Evolutionary conservation across 2,797 vertebrate species (phyloP), one percentile per base, ranked within the genome.

Genomic region (Catostomus latipinnis): DNA sequence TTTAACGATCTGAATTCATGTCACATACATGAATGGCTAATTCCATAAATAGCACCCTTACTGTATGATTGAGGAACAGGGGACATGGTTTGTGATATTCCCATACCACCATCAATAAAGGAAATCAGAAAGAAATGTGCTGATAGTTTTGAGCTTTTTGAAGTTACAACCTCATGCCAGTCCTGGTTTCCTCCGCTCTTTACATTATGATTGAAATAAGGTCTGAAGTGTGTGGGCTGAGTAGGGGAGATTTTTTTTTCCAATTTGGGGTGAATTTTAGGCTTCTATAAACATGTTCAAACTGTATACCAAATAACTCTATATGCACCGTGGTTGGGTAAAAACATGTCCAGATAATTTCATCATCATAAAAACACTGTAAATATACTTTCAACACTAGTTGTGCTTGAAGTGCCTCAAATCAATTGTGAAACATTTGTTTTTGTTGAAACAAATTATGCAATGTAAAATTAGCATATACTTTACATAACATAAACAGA

Each of bases 251-350:
- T 54, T 78, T 84, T 54, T 78, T 84, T 80, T 86, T 87, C 86
- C 89, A 83, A 84, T 86, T 87, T 89, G 90, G 89, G 88, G 86
- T 84, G 85, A 88, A 89, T 87, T 90, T 92, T 90, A 91, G 89
- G 88, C 90, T 86, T 85, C 82, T 89, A 86, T 93, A 93, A 94
- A 93, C 91, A 91, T 81, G 81, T 72, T 85, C 84, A 75, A 86
- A 88, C 73, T 90, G 86, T 91, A 86, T 90, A 90, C 86, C 86
- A 80, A 81, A 85, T 75, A 87, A 79, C 86, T 88, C 80, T 83
- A 75, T 82, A 85, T 80, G 80, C 66, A 77, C 71, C 65, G 79
- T 82, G 86, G 89, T 88, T 86, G 81, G 81, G 83, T 84, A 52
- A 80, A 84, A 81, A 85, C 87, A 84, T 71, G 76, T 84, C 74